Percentiles rank a stretch among this genome's conserved stretches.
phyloP scores from a whole-genome alignment of 2,797 vertebrate species.

The Gambusia yucatana region DNA sequence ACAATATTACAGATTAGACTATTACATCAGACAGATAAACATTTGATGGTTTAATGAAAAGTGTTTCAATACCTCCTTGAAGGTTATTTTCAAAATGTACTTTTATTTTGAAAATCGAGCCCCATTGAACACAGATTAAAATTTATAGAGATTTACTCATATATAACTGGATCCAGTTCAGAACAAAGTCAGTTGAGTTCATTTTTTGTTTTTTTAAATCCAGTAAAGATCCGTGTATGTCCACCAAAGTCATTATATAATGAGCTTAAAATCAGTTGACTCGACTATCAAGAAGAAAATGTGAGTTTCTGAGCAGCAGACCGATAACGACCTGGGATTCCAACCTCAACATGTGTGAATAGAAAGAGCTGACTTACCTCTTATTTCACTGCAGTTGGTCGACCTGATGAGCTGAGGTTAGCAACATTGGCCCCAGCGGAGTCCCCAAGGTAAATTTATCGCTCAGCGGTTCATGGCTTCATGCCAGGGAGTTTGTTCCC shows the following conservation, averaged over 20 bases:
- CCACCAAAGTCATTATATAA: not conserved
- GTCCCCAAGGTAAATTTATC: conserved; percentile 3
- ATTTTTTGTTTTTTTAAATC: not conserved
- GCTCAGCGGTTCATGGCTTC: not conserved
- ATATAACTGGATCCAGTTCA: not conserved
- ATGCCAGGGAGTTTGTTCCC: not conserved
- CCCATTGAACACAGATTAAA: not conserved
- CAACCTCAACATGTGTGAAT: not conserved
- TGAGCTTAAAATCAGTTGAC: not conserved
- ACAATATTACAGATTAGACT: not conserved
- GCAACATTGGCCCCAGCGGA: not conserved
- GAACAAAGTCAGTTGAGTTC: not conserved
- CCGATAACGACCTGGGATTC: not conserved
- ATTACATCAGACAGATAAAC: not conserved
- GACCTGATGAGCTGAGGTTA: not conserved
- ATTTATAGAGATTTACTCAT: not conserved
- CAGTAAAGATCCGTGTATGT: not conserved
- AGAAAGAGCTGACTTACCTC: conserved; percentile 1
- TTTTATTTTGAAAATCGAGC: not conserved
- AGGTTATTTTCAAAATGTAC: not conserved
- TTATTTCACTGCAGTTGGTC: not conserved
- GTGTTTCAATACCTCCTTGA: not conserved
- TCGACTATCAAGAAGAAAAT: not conserved
- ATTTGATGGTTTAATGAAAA: not conserved
- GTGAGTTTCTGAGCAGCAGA: not conserved